These are phyloP conservation scores for Eupithecia insigniata DNA, from an alignment of 2,888 invertebrate genomes.

Conservation along the genomic window DNA sequence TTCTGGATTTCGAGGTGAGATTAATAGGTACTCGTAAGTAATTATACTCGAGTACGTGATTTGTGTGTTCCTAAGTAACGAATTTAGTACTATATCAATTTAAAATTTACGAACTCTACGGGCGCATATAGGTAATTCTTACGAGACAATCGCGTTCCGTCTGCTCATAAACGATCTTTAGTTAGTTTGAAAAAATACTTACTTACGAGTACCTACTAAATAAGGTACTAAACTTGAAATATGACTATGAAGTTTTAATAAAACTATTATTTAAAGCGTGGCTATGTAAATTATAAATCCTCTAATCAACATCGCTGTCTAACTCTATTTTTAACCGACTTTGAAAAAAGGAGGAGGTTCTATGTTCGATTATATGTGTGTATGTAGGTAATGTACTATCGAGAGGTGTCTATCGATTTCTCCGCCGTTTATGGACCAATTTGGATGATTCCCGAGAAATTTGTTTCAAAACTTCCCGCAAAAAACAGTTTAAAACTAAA, in stretches of 20 bases:
- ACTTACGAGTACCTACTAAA: no score
- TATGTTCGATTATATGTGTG: no score
- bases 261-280: neutral
- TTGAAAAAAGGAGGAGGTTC: no score
- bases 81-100: neutral
- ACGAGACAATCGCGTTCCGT: neutral
- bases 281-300: neutral
- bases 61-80: neutral
- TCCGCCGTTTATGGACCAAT: no score
- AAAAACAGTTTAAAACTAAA: no score
- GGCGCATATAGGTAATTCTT: neutral
- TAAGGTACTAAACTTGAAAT: no score
- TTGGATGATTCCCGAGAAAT: no score
- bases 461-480: no score
- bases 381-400: no score
- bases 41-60: neutral
- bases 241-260: no score
- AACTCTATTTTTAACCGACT: neutral
- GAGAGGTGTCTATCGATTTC: no score
- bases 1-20: conserved; percentile 1
- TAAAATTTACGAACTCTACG: neutral
- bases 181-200: neutral
- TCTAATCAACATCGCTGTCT: neutral
- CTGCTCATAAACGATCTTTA: neutral
- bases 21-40: neutral